Base-by-base conservation (phyloP, 2,888 invertebrate species). In the Hoplodrina blanda region DNA sequence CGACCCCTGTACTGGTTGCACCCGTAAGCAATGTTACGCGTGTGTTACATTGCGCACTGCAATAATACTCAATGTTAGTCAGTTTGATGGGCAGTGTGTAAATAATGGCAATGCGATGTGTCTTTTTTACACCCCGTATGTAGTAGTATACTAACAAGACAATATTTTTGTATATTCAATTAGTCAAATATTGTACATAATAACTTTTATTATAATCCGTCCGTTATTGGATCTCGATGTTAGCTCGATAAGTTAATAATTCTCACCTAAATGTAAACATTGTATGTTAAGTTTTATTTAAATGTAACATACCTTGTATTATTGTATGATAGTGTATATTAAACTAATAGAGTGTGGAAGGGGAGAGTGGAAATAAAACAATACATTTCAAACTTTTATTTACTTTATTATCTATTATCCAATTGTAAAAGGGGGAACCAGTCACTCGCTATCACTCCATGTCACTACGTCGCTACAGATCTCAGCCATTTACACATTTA, bases 401-500 rank as follows among this genome's bases (percentile, higher is more conserved):
- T 91, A 91, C 87, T 94, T 88, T 94, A 94, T 94, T 95, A 93
- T 93, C 94, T 95, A 95, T 95, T 92, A 92, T 95, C 93, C 95
- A 96, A 95, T 95, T 95, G 95, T 95, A 95, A 96, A 96, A 95
- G 93, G 93, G 91, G 93, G 93, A 93, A 92, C 93, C 95, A 94
- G 88, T 94, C 95, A 94, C 92, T 92, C 94, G 87, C 91, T 94
- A 92, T 93, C 95, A 94, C 93, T 93, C 94, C 92, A 93, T 93
- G 93, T 92, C 91, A 92, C 95, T 95, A 94, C 94, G 84, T 89
- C 87, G 86, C 95, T 94, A 95, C 93, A 92, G 91, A 93, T 93
- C 92, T 94, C 93, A 91, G 90, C 92, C 95, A 95, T 96, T 93
- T 95, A 95, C 95, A 95, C 95, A 91, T 92, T 92, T 91, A 91